Base-by-base conservation (phyloP, 2,888 invertebrate species). In the Lordiphosa andalusiaca region DNA sequence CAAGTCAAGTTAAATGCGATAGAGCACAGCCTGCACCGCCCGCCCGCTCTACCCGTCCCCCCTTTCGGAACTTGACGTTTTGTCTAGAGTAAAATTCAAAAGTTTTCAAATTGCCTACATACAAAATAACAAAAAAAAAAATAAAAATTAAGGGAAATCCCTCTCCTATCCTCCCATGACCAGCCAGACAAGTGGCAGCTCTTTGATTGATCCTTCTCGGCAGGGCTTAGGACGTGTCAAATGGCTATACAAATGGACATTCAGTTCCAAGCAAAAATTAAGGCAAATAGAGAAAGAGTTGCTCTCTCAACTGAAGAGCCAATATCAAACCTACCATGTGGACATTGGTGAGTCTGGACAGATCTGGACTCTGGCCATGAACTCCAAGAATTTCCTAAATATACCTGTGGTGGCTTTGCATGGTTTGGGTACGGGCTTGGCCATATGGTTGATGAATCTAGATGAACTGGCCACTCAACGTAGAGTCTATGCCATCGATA, bases 381-480 rank as follows among this genome's bases (percentile, higher is more conserved):
- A 2, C 4, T 19, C 19, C 19, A 19, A 19, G 3, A 4, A 19
- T 19, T 19, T 19, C 19, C 19, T 4, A 2, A 19, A 19, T 19
- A 19, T 19, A 19, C 19, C 19, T 19, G 19, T 19, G 19, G 19
- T 19, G 3, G 19, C 19, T 19, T 19, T 19, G 19, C 98, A 98
- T 88, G 98, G 98, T 0, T 93, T 98, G 88, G 98, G 95, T 21
- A 94, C 97, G 0, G 98, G 98, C 0, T 93, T 96, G 23, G 98
- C 95, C 3, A 91, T 98, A 38, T 98, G 98, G 97, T 94, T 95
- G 71, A 92, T 95, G 55, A 98, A 98, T 89, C 90, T 97, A 7
- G 96, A 97, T 87, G 91, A 92, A 0, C 90, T 98, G 6, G 93
- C 96, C 0, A 90, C 91, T 3, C 90, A 92, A 0, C 91, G 97